Evolutionary conservation across 2,113 vertebrate genomes (phyloP), one percentile per base, ranked within the genome.

Genomic region (Rhombomys opimus): DNA sequence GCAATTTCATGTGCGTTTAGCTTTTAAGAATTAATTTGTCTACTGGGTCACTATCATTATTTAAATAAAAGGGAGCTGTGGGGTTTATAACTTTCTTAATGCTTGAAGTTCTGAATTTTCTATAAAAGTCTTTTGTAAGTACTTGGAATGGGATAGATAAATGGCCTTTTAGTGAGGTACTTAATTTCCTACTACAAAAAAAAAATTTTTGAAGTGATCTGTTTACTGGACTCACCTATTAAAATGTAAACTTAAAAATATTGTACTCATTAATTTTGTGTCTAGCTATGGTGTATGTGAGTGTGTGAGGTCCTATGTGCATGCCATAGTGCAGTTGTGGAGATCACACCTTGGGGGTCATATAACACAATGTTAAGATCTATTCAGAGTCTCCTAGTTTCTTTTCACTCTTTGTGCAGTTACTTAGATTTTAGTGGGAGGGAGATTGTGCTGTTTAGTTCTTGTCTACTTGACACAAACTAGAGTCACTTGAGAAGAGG

Each of bases 1-100:
- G 32, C 10, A 23, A 1, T 85, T 93, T 92, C 50, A 7, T 73
- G 11, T 73, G 35, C 72, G 92, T 90, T 63, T 17, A 73, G 61
- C 63, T 95, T 90, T 91, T 46, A 94, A 90, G 93, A 78, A 61
- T 82, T 93, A 84, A 38, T 89, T 95, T 94, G 10, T n/a, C 46
- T 1, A 17, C 14, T 89, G 17, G 17, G 30, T 90, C n/a, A 87
- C 2, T 50, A 84, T n/a, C 30, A 82, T 38, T 61, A 59, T 72
- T 1, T 85, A 75, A 35, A 46, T 89, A 63, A 93, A 89, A 78
- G 32, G 78, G 92, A 90, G 25, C 59, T 93, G 2, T 87, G 23
- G 8, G 10, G 46, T 61, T 27, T 88, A 35, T 38, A 22, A 70
- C 70, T 93, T 95, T 94, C 4, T 85, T 75, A 57, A 90, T 77